Evolutionary conservation across 2,888 invertebrate genomes (phyloP).

Genomic region (Nemotelus nigrinus): DNA sequence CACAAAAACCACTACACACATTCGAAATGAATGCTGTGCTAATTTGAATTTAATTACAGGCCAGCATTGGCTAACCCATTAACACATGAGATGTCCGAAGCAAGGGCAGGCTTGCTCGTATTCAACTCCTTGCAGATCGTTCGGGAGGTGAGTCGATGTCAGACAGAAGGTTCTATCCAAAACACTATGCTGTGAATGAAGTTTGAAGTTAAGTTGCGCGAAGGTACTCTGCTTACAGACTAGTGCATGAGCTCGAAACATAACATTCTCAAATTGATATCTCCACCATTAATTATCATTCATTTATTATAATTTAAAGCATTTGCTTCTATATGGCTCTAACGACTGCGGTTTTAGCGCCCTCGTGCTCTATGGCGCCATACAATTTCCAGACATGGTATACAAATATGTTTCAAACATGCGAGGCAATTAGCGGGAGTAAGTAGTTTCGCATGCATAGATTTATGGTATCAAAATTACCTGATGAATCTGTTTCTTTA

Average conservation of each 20-base stretch:
- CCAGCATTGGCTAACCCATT: constrained; percentile 56
- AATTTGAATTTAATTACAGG: constrained; percentile 64
- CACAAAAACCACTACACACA: neutral
- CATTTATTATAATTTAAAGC: constrained; percentile 42
- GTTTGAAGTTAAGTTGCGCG: too few relatives aligned
- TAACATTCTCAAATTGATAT: constrained; percentile 46
- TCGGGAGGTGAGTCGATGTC: too few relatives aligned
- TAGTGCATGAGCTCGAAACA: constrained; percentile 38
- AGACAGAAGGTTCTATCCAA: too few relatives aligned
- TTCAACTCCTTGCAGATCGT: neutral
- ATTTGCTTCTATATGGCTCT: neutral
- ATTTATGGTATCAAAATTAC: neutral
- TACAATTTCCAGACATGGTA: constrained; percentile 4
- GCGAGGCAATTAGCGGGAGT: constrained; percentile 16
- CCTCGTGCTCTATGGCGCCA: constrained; percentile 32
- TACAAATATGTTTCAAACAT: constrained; percentile 33
- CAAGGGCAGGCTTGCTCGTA: constrained; percentile 30
- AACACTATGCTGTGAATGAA: too few relatives aligned
- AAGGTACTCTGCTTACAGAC: too few relatives aligned
- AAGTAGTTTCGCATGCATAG: neutral
- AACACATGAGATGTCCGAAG: constrained; percentile 55
- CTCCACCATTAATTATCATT: constrained; percentile 37
- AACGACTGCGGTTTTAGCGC: constrained; percentile 29
- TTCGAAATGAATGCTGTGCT: constrained; percentile 57
- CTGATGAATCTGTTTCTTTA: too few relatives aligned